These are phyloP conservation scores for Metridium senile DNA, from an alignment of 92 coral and sea anemone species.

Conservation along the genomic window DNA sequence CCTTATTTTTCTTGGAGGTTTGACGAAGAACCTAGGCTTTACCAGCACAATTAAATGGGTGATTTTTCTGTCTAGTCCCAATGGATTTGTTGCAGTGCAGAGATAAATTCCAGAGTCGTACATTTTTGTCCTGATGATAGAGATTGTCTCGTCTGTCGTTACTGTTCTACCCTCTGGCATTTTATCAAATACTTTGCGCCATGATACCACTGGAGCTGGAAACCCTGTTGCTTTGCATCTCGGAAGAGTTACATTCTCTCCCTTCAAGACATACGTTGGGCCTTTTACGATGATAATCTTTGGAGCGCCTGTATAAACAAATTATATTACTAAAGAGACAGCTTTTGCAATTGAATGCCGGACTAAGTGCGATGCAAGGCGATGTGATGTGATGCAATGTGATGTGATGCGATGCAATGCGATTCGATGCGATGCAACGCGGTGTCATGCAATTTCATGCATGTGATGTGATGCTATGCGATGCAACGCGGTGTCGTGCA, in stretches of 20 bases:
- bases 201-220: conserved; percentile 62
- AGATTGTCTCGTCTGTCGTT: conserved; percentile 36
- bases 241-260: conserved; percentile 40
- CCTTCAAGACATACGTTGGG: conserved; percentile 31
- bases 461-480: no score
- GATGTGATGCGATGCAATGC: no score
- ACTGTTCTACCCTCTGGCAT: conserved; percentile 54
- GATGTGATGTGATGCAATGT: no score
- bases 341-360: no score
- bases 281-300: conserved; percentile 35
- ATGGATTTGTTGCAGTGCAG: conserved; percentile 48
- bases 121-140: conserved; percentile 23
- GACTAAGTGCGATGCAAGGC: no score
- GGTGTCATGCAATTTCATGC: no score
- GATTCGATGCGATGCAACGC: no score
- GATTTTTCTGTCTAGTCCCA: conserved; percentile 30
- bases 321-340: no score
- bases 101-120: conserved; percentile 55
- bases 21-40: conserved; percentile 29
- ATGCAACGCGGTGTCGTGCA: no score
- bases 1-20: conserved; percentile 37
- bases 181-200: conserved; percentile 55
- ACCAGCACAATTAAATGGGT: conserved; percentile 30
- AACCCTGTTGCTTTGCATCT: conserved; percentile 49
- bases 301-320: conserved; percentile 24